Base-by-base conservation (phyloP, 2,888 invertebrate species). In the Stegana nigrithorax region DNA sequence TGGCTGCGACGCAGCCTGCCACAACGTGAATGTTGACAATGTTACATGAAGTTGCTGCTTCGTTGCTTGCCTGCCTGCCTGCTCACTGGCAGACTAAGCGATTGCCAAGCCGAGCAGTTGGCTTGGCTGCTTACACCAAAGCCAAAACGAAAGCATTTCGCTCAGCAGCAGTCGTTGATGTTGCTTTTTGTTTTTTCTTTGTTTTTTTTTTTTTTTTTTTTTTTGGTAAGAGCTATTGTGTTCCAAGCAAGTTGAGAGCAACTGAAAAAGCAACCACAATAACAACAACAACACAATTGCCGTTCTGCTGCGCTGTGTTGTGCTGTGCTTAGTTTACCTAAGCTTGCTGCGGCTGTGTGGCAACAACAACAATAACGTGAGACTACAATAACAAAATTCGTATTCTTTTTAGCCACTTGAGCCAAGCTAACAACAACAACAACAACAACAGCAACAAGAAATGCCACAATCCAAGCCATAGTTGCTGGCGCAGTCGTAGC, bases 31-130 rank as follows among this genome's bases (percentile, higher is more conserved):
- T 44, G 58, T 81, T 82, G 81, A 78, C 80, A 81, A 79, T 81
- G 82, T 82, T 82, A 82, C 81, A 82, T 82, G 82, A 82, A 81
- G 80, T 82, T 82, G 77, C 67, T 68, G 74, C 67, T 25, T 47
- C 25, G 39, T 26, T 10, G 25, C 26, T 68, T n/a, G n/a, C n/a
- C 42, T 27, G 44, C 36, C n/a, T 36, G 36, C 50, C 42, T 36
- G 36, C 36, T 36, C 4, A 10, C 29, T 7, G 10, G 29, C 29
- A 29, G 39, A 39, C 39, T 39, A 39, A 10, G 4, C 14, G 17
- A 39, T 25, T 26, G 12, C n/a, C 36, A 21, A 36, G 19, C 36
- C 21, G 23, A 36, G 36, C 27, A 32, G 51, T 10, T 23, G 29
- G 23, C 21, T 55, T 23, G 8, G 14, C 50, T 55, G 32, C 56